Conservation (phyloP, 1,140 invertebrate species). For the Charaxes varanes region DNA sequence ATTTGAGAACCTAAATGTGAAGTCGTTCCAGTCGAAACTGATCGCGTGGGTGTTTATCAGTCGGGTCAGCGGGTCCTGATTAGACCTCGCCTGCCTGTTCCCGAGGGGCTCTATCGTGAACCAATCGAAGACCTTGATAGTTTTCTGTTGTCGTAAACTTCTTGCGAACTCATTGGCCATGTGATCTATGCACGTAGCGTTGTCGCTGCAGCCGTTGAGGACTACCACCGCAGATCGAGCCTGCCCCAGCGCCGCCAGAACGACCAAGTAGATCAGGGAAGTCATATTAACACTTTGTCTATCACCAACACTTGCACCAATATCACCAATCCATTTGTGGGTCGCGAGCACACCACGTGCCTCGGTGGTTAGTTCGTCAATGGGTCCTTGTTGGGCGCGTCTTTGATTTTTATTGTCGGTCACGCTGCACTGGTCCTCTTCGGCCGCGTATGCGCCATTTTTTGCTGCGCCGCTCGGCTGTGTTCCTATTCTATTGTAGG, state of each 20-base stretch:
- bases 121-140: slow-evolving; percentile 57
- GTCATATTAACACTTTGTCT: slow-evolving; percentile 51
- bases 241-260: slow-evolving; percentile 38
- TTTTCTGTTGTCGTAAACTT: slow-evolving; percentile 56
- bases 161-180: slow-evolving; percentile 56
- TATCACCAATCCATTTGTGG: slow-evolving; percentile 64
- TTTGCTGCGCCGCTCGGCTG: slow-evolving; percentile 37
- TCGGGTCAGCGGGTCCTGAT: slow-evolving; percentile 48
- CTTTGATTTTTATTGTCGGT: slow-evolving; percentile 66
- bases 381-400: slow-evolving; percentile 39
- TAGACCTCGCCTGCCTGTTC: slow-evolving; percentile 47
- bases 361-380: slow-evolving; percentile 55
- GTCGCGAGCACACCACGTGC: slow-evolving; percentile 49
- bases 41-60: slow-evolving; percentile 69
- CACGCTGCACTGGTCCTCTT: slow-evolving; percentile 49
- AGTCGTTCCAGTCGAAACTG: slow-evolving; percentile 70
- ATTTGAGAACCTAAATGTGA: slow-evolving; percentile 65
- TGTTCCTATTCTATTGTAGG: slow-evolving; percentile 36
- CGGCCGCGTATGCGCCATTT: slow-evolving; percentile 42
- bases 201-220: slow-evolving; percentile 67
- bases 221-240: slow-evolving; percentile 43
- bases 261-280: slow-evolving; percentile 42
- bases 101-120: slow-evolving; percentile 63
- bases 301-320: slow-evolving; percentile 47
- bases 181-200: slow-evolving; percentile 68